phyloP scores from a whole-genome alignment of 2,797 vertebrate genomes.

The Sebastiscus tertius region DNA sequence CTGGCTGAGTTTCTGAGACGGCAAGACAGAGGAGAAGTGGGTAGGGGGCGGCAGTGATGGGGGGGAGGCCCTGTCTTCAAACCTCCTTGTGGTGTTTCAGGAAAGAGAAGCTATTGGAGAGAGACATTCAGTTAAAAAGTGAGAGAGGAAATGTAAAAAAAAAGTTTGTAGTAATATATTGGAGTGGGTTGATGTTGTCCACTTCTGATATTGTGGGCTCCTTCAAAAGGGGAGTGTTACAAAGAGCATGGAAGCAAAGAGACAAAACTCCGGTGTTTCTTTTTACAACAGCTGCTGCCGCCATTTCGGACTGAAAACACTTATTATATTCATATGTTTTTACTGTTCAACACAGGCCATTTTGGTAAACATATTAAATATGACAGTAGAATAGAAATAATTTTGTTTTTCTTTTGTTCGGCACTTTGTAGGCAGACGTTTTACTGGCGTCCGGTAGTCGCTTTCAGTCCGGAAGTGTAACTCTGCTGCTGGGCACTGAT shows the following conservation, averaged over 20 bases:
- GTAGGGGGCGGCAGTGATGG: conserved; percentile 6
- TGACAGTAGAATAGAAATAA: too few relatives aligned
- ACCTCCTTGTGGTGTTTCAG: conserved; percentile 34
- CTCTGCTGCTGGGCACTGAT: not conserved
- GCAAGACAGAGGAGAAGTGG: conserved; percentile 62
- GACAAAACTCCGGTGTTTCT: accelerated
- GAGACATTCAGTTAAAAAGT: not conserved
- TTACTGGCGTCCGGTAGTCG: too few relatives aligned
- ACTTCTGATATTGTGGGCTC: not conserved
- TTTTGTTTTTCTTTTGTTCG: too few relatives aligned
- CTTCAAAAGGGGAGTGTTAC: not conserved
- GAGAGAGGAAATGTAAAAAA: not conserved
- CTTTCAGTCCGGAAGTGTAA: too few relatives aligned
- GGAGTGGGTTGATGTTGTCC: not conserved
- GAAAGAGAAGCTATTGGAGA: not conserved
- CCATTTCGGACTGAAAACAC: too few relatives aligned
- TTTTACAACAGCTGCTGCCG: too few relatives aligned
- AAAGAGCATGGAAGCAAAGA: accelerated
- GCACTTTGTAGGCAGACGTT: accelerated
- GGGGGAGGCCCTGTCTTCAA: conserved; percentile 43
- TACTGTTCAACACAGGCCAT: too few relatives aligned
- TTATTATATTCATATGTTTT: too few relatives aligned
- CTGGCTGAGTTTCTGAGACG: conserved; percentile 75
- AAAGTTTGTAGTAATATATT: not conserved
- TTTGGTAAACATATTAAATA: too few relatives aligned